Evolutionary conservation across 2,113 vertebrate species (phyloP).

Genomic region (Hemiprocne comata): DNA sequence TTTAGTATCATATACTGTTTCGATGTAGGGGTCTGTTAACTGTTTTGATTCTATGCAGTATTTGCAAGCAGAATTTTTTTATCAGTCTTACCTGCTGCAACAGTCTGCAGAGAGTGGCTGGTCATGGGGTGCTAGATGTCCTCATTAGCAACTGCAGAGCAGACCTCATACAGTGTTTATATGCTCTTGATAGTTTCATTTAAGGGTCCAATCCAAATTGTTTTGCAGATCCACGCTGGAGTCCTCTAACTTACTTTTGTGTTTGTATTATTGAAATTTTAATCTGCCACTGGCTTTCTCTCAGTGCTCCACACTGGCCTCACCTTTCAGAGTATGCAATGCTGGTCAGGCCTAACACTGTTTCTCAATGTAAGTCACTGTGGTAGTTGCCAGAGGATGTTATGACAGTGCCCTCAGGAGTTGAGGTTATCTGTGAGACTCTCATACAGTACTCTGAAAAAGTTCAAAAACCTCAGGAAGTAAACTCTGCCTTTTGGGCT

Average conservation of each 20-base stretch:
- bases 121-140: background rate
- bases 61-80: background rate
- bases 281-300: background rate
- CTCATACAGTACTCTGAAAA: background rate
- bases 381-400: background rate
- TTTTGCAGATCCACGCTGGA: accelerated
- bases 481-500: background rate
- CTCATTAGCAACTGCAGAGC: background rate
- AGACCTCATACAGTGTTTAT: background rate
- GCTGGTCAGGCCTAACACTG: background rate
- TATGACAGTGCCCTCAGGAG: background rate
- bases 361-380: background rate
- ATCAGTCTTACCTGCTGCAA: background rate
- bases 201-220: background rate
- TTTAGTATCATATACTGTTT: background rate
- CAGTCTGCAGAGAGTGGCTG: background rate
- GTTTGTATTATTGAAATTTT: background rate
- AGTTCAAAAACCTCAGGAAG: background rate
- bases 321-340: background rate
- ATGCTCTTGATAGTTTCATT: background rate
- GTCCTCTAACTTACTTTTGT: background rate
- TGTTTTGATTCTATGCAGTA: background rate
- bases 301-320: background rate
- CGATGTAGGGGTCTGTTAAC: background rate
- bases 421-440: background rate